These are phyloP conservation scores for Heliconius charithonia DNA, from an alignment of 2,888 invertebrate genomes.

Conservation along the genomic window DNA sequence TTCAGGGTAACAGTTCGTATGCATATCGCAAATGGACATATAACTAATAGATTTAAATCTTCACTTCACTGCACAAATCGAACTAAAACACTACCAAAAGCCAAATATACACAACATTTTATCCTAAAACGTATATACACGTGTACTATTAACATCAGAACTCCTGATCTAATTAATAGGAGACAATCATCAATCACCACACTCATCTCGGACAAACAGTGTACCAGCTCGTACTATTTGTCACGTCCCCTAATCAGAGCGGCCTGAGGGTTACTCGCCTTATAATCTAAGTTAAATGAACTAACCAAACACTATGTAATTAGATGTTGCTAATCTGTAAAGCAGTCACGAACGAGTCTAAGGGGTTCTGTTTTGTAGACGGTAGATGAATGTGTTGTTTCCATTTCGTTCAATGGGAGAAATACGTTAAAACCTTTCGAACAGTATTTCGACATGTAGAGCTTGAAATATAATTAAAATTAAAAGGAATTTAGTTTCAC, in stretches of 20 bases:
- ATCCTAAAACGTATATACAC: not conserved
- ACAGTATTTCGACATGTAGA: not conserved
- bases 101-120: not conserved
- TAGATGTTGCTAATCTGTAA: constrained; percentile 36
- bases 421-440: not conserved
- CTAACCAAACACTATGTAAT: constrained; percentile 38
- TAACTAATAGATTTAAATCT: too few relatives aligned
- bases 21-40: too few relatives aligned
- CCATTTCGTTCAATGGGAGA: not conserved
- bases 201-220: constrained; percentile 53
- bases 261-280: constrained; percentile 40
- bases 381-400: constrained; percentile 8
- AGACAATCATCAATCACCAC: constrained; percentile 63
- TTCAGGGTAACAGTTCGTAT: too few relatives aligned
- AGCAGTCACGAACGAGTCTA: constrained; percentile 30
- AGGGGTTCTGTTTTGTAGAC: not conserved
- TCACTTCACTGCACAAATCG: not conserved
- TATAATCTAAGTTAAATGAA: constrained; percentile 41
- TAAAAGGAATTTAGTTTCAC: too few relatives aligned
- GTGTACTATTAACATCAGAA: constrained; percentile 21
- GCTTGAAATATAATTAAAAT: too few relatives aligned
- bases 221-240: constrained; percentile 59
- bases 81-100: not conserved
- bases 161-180: constrained; percentile 64
- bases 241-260: constrained; percentile 53